These are phyloP conservation scores for Pachycephus smyrnensis DNA, from an alignment of 2,888 invertebrate species.

Conservation along the genomic window DNA sequence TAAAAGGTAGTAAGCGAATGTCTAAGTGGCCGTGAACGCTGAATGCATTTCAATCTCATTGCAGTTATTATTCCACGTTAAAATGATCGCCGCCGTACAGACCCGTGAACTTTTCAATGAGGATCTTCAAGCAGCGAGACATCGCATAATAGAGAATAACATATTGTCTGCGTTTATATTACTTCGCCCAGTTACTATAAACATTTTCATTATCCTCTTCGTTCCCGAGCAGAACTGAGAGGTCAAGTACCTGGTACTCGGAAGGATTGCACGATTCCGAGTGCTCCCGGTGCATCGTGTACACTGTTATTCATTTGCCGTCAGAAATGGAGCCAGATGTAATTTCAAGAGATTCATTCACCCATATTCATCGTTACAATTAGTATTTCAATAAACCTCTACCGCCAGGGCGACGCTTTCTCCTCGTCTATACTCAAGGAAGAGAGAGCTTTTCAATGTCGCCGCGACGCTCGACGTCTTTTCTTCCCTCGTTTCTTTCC, in stretches of 20 bases:
- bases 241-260: not conserved
- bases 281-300: not conserved
- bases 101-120: not conserved
- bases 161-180: constrained; percentile 44
- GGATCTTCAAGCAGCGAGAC: not conserved
- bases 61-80: constrained; percentile 36
- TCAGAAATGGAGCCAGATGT: constrained; percentile 6
- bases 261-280: not conserved
- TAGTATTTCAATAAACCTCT: constrained; percentile 27
- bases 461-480: not conserved
- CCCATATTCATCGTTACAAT: constrained; percentile 33
- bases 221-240: not conserved
- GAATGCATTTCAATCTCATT: constrained; percentile 48
- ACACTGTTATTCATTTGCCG: not conserved
- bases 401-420: not conserved
- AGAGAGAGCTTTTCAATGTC: not conserved
- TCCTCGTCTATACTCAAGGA: not conserved
- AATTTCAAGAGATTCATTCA: constrained; percentile 33
- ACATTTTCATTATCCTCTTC: not conserved
- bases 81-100: constrained; percentile 18
- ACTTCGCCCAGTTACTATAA: constrained; percentile 43
- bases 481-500: not conserved
- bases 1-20: constrained; percentile 24
- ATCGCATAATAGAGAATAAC: constrained; percentile 39
- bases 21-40: constrained; percentile 40